Evolutionary conservation across 2,113 vertebrate species (phyloP).

Genomic region (Hypanus sabinus): DNA sequence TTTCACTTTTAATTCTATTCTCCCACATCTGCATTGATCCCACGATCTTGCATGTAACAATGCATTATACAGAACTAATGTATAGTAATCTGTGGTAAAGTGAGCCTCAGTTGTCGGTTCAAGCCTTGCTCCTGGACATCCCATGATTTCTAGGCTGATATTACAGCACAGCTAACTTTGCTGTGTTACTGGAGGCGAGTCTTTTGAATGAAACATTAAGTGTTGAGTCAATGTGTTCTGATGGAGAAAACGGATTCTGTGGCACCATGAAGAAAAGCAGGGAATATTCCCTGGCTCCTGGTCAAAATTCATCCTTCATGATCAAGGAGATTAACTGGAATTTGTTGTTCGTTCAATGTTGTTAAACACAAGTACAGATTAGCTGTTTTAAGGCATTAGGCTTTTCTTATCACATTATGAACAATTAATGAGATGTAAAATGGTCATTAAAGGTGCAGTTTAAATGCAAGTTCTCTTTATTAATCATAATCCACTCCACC

Average conservation of each 20-base stretch:
- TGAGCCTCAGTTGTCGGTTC: background rate
- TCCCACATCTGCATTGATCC: background rate
- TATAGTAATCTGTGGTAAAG: background rate
- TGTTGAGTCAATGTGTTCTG: background rate
- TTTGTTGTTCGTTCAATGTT: background rate
- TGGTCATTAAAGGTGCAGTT: background rate
- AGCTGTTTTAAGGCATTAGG: background rate
- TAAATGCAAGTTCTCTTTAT: background rate
- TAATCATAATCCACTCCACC: background rate
- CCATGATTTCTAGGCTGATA: background rate
- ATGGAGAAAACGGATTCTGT: background rate
- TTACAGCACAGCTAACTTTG: background rate
- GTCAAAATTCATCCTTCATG: background rate
- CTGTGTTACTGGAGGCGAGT: background rate
- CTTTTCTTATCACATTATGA: background rate
- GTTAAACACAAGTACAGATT: background rate
- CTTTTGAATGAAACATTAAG: background rate
- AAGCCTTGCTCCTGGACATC: background rate
- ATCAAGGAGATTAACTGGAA: background rate
- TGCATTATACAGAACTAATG: background rate
- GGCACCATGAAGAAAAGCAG: background rate
- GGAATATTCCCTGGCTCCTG: background rate
- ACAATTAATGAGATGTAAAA: background rate
- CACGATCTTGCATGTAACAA: background rate
- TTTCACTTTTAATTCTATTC: no score